Evolutionary conservation across 2,797 vertebrate genomes (phyloP), one percentile per base, ranked within the genome.

Genomic region (Artibeus jamaicensis): DNA sequence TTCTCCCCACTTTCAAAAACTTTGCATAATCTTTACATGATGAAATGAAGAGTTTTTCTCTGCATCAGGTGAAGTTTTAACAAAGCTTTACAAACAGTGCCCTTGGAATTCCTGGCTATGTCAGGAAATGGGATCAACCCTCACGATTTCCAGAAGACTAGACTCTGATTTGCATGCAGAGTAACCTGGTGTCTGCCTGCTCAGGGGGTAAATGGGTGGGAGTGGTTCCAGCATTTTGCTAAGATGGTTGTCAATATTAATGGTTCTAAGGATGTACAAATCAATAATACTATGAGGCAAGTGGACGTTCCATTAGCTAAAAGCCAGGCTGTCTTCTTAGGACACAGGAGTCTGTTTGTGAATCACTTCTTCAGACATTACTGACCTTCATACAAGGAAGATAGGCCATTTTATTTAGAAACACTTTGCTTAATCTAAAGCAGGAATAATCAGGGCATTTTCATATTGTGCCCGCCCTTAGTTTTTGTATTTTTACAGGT

Each of bases 121-220:
- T 81, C 37, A 34, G 42, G 82, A 89, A 50, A 29, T 9, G 39
- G 34, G 18, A 55, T 85, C 93, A 68, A 76, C 67, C 19, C 77
- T 96, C 39, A 46, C 95, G 89, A 97, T 97, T 96, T 96, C 93
- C 29, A 73, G 93, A 97, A 87, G n/a, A 77, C 57, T 77, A 57
- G 65, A 71, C 15, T 94, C 53, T 78, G 55, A 95, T 96, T 67
- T 92, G 19, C 90, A 32, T 93, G 68, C 57, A 44, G 86, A 73
- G 6, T 53, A 59, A 68, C 73, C 90, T 29, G 53, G 18, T 65
- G 4, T 71, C 74, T 32, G 53, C 42, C 39, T 71, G 71, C 70
- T 32, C n/a, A 24, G 10, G 26, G 26, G 22, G 37, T 16, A 8
- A 32, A 7, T 11, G 9, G 15, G 4, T 0, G 1, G 44, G 76